phyloP scores from a whole-genome alignment of 2,797 vertebrate genomes.

The Artibeus jamaicensis region DNA sequence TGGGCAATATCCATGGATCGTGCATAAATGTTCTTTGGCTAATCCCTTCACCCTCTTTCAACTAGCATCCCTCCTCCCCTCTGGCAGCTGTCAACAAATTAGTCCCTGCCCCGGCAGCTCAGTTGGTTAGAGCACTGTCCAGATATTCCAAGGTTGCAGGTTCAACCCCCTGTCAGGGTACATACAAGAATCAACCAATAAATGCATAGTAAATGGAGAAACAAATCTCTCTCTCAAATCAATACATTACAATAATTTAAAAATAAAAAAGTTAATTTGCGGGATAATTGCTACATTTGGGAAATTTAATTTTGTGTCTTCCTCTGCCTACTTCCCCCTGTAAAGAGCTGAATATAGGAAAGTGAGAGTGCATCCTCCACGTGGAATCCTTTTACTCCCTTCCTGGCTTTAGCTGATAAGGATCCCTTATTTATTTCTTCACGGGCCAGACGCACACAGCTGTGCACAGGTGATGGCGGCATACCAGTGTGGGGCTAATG shows the following conservation, averaged over 20 bases:
- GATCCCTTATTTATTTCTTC: slow-evolving; percentile 60
- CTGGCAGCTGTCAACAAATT: neutral
- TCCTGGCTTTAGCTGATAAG: slow-evolving; percentile 35
- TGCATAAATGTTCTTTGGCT: neutral
- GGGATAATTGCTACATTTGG: neutral
- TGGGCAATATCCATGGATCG: neutral
- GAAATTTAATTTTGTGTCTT: neutral
- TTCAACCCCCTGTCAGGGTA: neutral
- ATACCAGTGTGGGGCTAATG: slow-evolving; percentile 14
- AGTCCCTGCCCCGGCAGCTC: neutral
- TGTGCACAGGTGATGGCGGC: slow-evolving; percentile 21
- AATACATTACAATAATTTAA: neutral
- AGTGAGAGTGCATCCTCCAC: neutral
- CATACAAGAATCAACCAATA: neutral
- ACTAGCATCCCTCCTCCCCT: neutral
- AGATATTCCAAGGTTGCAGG: neutral
- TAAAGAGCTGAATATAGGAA: neutral
- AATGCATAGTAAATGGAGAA: neutral
- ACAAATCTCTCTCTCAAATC: neutral
- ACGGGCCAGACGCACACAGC: slow-evolving; percentile 39
- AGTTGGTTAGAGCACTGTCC: neutral
- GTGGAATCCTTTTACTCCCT: neutral
- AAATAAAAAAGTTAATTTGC: neutral
- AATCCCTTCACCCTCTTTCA: neutral
- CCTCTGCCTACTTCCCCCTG: neutral